Evolutionary conservation across 2,888 invertebrate genomes (phyloP).

Genomic region (Athalia rosae): DNA sequence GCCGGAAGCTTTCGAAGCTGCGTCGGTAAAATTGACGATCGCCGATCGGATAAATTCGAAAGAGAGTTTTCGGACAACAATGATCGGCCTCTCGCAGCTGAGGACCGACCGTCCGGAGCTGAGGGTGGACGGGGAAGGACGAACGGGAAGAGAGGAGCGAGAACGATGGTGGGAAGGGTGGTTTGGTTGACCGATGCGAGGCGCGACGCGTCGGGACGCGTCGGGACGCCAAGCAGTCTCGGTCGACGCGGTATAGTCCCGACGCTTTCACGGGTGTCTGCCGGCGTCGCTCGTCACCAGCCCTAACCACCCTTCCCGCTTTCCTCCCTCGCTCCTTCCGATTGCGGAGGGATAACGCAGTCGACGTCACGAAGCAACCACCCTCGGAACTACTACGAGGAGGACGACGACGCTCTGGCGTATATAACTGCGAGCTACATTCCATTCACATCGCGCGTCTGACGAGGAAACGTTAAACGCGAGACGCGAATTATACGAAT

Average conservation of each 20-base stretch:
- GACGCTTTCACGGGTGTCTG: constrained; percentile 35
- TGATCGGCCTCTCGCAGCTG: neutral
- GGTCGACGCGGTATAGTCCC: constrained; percentile 30
- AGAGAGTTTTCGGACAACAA: too few species aligned
- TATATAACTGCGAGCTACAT: too few species aligned
- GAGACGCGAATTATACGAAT: too few species aligned
- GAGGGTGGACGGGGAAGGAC: constrained; percentile 4
- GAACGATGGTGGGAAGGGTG: neutral
- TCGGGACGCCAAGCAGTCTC: constrained; percentile 45
- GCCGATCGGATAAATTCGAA: too few species aligned
- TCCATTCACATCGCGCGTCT: too few species aligned
- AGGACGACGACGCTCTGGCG: too few species aligned
- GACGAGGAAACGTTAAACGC: too few species aligned
- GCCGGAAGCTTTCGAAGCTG: neutral
- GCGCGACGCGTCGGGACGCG: constrained; percentile 12
- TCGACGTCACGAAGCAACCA: neutral
- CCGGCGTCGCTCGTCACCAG: constrained; percentile 31
- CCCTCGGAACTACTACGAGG: neutral
- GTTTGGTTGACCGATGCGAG: constrained; percentile 18
- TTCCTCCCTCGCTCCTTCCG: neutral
- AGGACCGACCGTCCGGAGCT: neutral
- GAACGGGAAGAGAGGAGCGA: constrained; percentile 23
- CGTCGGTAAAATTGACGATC: too few species aligned
- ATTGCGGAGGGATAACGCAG: neutral
- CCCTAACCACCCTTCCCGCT: neutral